These are phyloP conservation scores for Zoanthus gigantus DNA, from an alignment of 92 coral and sea anemone species.

Conservation along the genomic window DNA sequence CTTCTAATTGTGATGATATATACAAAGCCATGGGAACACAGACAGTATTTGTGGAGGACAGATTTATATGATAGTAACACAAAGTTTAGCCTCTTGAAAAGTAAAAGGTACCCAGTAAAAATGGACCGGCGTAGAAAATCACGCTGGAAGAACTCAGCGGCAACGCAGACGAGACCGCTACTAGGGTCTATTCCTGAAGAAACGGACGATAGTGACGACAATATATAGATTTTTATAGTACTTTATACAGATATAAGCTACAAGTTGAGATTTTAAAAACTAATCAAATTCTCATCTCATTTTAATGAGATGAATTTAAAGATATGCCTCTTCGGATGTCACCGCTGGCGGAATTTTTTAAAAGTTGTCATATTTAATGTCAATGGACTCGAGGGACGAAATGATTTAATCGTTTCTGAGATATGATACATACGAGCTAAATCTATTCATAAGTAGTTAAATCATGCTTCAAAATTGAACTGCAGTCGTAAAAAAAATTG, in stretches of 20 bases:
- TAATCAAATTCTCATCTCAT: neutral
- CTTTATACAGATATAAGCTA: neutral
- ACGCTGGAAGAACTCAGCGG: conserved; percentile 58
- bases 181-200: conserved; percentile 93
- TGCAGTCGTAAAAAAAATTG: too few relatives aligned
- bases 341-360: neutral
- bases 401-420: too few relatives aligned
- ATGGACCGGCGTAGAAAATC: conserved; percentile 65
- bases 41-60: conserved; percentile 89
- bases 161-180: conserved; percentile 75
- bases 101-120: conserved; percentile 62
- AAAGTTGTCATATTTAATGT: neutral
- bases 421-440: too few relatives aligned
- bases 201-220: conserved; percentile 67
- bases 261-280: neutral
- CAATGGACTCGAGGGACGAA: too few relatives aligned
- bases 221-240: conserved; percentile 33
- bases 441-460: too few relatives aligned
- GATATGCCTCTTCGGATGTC: neutral
- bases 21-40: conserved; percentile 89
- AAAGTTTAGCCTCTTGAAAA: conserved; percentile 81
- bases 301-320: neutral
- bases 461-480: too few relatives aligned
- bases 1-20: conserved; percentile 80
- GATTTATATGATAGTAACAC: conserved; percentile 86